Evolutionary conservation across 2,113 vertebrate species (phyloP).

Genomic region (Brachionichthys hirsutus): DNA sequence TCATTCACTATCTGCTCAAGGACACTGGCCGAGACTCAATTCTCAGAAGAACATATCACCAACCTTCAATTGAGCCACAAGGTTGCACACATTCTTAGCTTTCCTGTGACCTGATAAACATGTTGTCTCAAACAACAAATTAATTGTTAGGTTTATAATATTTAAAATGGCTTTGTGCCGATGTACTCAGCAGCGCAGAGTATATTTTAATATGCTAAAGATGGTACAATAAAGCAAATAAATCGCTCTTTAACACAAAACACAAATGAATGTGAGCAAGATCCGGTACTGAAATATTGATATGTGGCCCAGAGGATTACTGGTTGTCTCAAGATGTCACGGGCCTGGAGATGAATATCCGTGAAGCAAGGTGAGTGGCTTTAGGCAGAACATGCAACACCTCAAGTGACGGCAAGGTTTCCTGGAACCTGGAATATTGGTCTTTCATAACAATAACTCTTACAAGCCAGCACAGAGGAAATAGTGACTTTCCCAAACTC

Average conservation of each 20-base stretch:
- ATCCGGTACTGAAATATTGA: not conserved
- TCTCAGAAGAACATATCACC: conserved; percentile 19
- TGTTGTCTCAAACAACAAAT: not conserved
- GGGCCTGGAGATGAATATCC: not conserved
- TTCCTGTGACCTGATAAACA: conserved; percentile 3
- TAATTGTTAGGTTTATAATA: no score
- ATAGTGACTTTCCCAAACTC: not conserved
- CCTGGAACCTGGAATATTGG: no score
- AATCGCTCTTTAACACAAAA: no score
- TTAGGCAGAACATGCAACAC: not conserved
- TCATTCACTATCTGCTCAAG: conserved; percentile 19
- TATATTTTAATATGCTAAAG: no score
- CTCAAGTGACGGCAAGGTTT: not conserved
- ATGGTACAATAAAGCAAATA: no score
- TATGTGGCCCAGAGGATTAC: not conserved
- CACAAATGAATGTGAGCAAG: not conserved
- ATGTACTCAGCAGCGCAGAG: no score
- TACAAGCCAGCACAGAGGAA: no score
- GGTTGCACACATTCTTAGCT: not conserved
- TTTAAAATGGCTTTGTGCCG: no score
- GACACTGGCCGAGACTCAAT: conserved; percentile 8
- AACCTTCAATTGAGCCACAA: conserved; percentile 11
- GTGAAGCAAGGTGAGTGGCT: not conserved
- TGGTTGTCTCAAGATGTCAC: not conserved
- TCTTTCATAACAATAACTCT: no score